A percentile compares a stretch with the other conserved stretches of the same genome.
Conservation (phyloP, 1,140 invertebrate species). For the Leptinotarsa defecta region DNA sequence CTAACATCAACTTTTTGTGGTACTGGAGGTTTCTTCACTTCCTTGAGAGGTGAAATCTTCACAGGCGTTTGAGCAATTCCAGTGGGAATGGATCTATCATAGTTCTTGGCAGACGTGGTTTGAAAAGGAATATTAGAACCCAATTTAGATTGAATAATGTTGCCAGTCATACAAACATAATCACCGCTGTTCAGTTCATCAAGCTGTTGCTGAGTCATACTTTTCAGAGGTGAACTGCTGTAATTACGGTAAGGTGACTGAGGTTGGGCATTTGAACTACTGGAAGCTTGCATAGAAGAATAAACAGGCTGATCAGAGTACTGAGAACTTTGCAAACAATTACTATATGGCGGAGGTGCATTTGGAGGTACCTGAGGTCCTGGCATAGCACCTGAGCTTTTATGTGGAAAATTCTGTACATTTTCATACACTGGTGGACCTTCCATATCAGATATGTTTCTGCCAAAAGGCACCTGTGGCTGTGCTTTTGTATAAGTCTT, state of each 20-base stretch:
- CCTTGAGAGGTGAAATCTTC: constrained; percentile 41
- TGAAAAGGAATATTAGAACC: constrained; percentile 53
- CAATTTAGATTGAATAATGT: constrained; percentile 52
- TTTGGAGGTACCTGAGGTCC: constrained; percentile 49
- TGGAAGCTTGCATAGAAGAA: constrained; percentile 45
- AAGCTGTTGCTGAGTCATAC: constrained; percentile 49
- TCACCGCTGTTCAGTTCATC: constrained; percentile 71
- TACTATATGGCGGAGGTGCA: constrained; percentile 44
- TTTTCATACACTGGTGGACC: constrained; percentile 73
- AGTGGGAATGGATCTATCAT: constrained; percentile 50
- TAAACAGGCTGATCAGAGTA: constrained; percentile 45
- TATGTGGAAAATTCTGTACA: constrained; percentile 63
- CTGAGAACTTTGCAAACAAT: constrained; percentile 23
- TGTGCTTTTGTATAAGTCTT: constrained; percentile 55
- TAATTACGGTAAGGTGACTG: constrained; percentile 36
- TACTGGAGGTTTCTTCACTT: constrained; percentile 34
- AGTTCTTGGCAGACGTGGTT: constrained; percentile 53
- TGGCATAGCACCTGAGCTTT: constrained; percentile 43
- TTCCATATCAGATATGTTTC: constrained; percentile 46
- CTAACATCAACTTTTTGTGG: constrained; percentile 37
- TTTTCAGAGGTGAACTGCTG: constrained; percentile 38
- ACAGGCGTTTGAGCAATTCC: constrained; percentile 53
- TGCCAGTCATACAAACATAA: constrained; percentile 73
- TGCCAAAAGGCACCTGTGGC: constrained; percentile 67
- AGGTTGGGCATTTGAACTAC: constrained; percentile 26